Evolutionary conservation across 2,797 vertebrate genomes (phyloP).

Genomic region (Anas flavirostris): DNA sequence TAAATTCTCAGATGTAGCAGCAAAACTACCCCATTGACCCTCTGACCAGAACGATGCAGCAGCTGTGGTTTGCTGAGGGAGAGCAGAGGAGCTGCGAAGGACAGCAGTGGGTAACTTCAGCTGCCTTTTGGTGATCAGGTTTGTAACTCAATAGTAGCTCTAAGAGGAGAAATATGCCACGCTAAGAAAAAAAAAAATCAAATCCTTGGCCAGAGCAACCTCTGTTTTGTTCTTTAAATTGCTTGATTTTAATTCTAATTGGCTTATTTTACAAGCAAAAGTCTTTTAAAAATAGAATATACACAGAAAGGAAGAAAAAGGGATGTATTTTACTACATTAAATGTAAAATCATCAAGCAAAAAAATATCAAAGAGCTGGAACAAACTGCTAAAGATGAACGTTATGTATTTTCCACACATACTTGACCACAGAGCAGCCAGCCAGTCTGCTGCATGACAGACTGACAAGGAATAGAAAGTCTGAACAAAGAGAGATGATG

Average conservation of each 20-base stretch:
- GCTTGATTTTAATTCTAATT: background rate
- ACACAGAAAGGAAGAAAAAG: background rate
- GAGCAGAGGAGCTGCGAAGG: background rate
- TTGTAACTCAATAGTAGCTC: background rate
- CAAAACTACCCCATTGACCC: background rate
- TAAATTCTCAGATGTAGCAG: background rate
- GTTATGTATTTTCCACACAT: background rate
- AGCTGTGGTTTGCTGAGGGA: background rate
- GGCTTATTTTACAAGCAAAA: background rate
- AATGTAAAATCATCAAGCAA: background rate
- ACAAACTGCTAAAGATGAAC: background rate
- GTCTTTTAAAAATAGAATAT: background rate
- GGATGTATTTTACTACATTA: background rate
- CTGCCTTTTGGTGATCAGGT: background rate
- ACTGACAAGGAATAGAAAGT: background rate
- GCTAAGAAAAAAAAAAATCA: background rate
- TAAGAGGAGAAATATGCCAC: background rate
- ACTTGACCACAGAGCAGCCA: background rate
- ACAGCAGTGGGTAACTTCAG: background rate
- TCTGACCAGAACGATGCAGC: background rate
- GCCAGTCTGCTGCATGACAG: background rate
- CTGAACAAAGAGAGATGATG: background rate
- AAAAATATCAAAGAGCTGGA: background rate
- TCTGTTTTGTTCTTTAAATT: background rate
- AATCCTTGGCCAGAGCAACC: background rate